Base-by-base conservation (phyloP, 1,140 invertebrate species). In the Drosophila navojoa region DNA sequence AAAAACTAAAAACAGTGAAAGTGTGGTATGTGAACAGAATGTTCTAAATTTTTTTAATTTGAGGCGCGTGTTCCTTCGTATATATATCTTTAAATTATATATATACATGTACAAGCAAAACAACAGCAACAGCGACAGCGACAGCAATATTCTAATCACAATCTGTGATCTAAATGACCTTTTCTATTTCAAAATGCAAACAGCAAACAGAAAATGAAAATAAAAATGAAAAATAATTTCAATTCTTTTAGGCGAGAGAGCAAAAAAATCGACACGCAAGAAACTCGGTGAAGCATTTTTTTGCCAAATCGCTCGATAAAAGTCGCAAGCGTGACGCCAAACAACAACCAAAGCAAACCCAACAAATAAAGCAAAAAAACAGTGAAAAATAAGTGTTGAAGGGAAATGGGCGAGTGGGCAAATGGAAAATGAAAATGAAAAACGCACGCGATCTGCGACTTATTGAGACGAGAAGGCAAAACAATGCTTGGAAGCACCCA, bases 181-280 rank as follows among this genome's bases (percentile, higher is more conserved):
- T 85, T 73, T 86, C 85, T 44, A 70, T 70, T 75, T 69, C 50
- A 47, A 67, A 79, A 72, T 76, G 68, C 76, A 61, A 76, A 44
- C 55, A 45, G 42, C 42, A 55, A 64, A 47, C 16, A 32, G 45
- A 49, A 54, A 38, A 47, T 38, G 19, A 40, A 50, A 38, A 47
- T 29, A 15, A 40, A 50, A 84, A 58, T 55, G 64, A 71, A 82
- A 85, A 80, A 85, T 82, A 75, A 76, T 73, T 77, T 77, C 53
- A 70, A 69, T 68, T 69, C 15, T 74, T 62, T 57, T 69, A 87
- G 82, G 82, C 82, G 71, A 91, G 71, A 91, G 87, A 91, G 80
- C 66, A 79, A 90, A 86, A 86, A 91, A 91, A 91, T 91, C 90
- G 90, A 91, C 90, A 91, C 90, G 90, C 86, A 91, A 91, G 81